Percentiles rank a stretch among this genome's conserved stretches.
Evolutionary conservation across 2,888 invertebrate genomes (phyloP).

Genomic region (Torymus auratus): DNA sequence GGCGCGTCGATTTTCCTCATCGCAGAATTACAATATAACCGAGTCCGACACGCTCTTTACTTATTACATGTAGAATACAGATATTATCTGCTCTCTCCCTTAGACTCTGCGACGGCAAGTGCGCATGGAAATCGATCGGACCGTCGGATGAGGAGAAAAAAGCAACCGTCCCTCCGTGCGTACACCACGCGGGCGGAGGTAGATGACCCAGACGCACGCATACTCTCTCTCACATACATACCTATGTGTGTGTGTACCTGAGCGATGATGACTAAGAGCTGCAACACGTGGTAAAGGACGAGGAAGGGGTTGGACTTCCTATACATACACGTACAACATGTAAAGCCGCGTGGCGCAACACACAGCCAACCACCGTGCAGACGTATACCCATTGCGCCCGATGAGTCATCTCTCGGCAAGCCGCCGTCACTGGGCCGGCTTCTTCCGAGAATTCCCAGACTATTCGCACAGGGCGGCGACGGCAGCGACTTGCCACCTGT

Average conservation of each 20-base stretch:
- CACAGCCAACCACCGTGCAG: constrained; percentile 7
- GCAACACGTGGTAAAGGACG: constrained; percentile 45
- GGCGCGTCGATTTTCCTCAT: no score
- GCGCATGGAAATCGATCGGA: constrained; percentile 19
- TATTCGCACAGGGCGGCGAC: not conserved
- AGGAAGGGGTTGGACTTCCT: constrained; percentile 68
- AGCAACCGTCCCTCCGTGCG: not conserved
- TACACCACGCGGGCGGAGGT: constrained; percentile 8
- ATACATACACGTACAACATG: constrained; percentile 27
- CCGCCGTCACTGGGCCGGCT: constrained; percentile 47
- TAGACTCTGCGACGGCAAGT: not conserved
- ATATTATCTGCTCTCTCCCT: constrained; percentile 6
- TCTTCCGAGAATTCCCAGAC: constrained; percentile 48
- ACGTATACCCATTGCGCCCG: not conserved
- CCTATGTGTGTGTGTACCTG: no score
- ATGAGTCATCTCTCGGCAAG: constrained; percentile 42
- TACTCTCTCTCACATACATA: not conserved
- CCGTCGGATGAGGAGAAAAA: constrained; percentile 1
- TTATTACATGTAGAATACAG: not conserved
- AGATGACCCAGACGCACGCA: constrained; percentile 41
- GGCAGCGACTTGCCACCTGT: constrained; percentile 40
- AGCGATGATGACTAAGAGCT: constrained; percentile 62
- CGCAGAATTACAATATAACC: no score
- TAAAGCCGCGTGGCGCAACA: constrained; percentile 1
- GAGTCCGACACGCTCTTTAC: not conserved